Evolutionary conservation across 2,888 invertebrate genomes (phyloP).

Genomic region (Danaus chrysippus): DNA sequence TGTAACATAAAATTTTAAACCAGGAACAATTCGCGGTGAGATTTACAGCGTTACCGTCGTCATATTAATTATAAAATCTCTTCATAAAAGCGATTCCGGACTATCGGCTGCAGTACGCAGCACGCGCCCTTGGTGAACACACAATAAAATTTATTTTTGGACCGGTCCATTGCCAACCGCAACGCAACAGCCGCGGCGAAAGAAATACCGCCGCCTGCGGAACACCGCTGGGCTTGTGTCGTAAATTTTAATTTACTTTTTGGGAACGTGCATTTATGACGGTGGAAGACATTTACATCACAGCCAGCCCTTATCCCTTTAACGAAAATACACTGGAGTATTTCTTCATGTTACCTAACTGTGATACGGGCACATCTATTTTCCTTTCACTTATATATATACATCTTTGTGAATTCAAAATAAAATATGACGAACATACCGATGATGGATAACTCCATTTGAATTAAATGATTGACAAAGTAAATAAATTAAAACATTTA

Average conservation of each 20-base stretch:
- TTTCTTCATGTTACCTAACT: no score
- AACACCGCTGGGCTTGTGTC: slow-evolving; percentile 45
- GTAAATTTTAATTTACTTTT: slow-evolving; percentile 50
- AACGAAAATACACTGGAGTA: no score
- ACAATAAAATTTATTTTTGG: slow-evolving; percentile 75
- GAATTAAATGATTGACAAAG: no score
- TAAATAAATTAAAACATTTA: no score
- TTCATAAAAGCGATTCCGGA: slow-evolving; percentile 46
- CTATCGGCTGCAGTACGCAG: slow-evolving; percentile 39
- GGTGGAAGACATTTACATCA: slow-evolving; percentile 42
- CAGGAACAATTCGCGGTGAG: slow-evolving; percentile 54
- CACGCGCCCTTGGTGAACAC: slow-evolving; percentile 67
- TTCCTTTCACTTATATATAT: no score
- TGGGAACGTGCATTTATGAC: slow-evolving; percentile 39
- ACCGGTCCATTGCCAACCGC: slow-evolving; percentile 70
- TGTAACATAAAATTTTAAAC: slow-evolving; percentile 40
- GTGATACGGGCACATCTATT: no score
- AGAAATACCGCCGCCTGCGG: slow-evolving; percentile 50
- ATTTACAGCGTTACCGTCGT: slow-evolving; percentile 48
- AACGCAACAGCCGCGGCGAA: slow-evolving; percentile 63
- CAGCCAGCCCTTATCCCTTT: slow-evolving; percentile 1
- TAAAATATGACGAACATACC: no score
- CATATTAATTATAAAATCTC: slow-evolving; percentile 62
- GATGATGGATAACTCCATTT: no score
- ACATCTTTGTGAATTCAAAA: no score